Conservation (phyloP, 2,797 vertebrate species). For the Choloepus didactylus region DNA sequence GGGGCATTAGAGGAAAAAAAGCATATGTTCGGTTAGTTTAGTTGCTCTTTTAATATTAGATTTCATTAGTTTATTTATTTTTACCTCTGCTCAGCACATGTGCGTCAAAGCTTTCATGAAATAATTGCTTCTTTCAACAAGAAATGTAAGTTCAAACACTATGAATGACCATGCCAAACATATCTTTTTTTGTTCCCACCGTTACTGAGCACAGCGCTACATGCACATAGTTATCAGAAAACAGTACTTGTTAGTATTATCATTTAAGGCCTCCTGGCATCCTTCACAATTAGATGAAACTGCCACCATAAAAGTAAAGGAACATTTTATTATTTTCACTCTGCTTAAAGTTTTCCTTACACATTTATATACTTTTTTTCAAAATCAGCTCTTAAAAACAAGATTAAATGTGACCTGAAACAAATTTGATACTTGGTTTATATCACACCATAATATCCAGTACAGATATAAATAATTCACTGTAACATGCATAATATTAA, state of each 20-base stretch:
- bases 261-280: not conserved
- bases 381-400: conserved; percentile 43
- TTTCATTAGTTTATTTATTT: conserved; percentile 54
- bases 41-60: conserved; percentile 46
- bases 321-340: not conserved
- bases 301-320: not conserved
- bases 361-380: conserved; percentile 66
- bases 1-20: conserved; percentile 90
- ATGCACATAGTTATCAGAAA: not conserved
- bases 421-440: conserved; percentile 47
- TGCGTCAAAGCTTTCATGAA: conserved; percentile 39
- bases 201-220: not conserved
- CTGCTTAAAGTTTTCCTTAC: conserved; percentile 54
- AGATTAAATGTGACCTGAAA: conserved; percentile 49
- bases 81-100: not conserved
- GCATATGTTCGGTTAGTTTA: not conserved
- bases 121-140: conserved; percentile 61
- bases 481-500: not conserved
- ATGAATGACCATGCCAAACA: not conserved
- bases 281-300: conserved; percentile 57
- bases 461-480: not conserved
- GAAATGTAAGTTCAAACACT: not conserved
- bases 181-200: not conserved
- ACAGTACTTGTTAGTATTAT: not conserved
- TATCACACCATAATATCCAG: not conserved